Evolutionary conservation across 2,113 vertebrate genomes (phyloP), one percentile per base, ranked within the genome.

Genomic region (Podarcis cretensis): DNA sequence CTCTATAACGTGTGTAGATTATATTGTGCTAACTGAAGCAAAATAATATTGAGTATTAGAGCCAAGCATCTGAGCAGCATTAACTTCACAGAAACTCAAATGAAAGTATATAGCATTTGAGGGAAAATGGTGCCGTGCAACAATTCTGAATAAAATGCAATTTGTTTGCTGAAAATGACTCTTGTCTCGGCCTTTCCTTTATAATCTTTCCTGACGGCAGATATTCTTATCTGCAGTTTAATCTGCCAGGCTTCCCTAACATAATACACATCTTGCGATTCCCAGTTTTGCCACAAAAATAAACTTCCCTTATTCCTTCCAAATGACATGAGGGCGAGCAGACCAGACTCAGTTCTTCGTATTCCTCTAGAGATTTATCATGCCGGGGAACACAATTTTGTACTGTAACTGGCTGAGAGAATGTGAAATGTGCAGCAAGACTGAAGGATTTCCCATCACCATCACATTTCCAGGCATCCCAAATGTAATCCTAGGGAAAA

Each of bases 201-300:
- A 93, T 20, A 59, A 83, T 92, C n/a, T 63, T 71, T 87, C 76
- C 78, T 90, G 91, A 93, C n/a, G 14, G 93, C 85, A 69, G 93
- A 93, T 93, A 93, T 92, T 90, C 37, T 93, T 94, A 93, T 92
- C 90, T 81, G 89, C 80, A 80, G 90, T 94, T 95, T 93, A 78
- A 92, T 94, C 91, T 94, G 88, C 89, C 82, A 92, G 92, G 84
- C 90, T 74, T 86, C 32, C 90, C 82, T 94, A 77, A 92, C 69
- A 92, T 91, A 91, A 81, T 90, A 85, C 35, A 69, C 74, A 87
- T 83, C 21, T 91, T 90, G 57, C 85, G 84, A 90, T 94, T 95
- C 94, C 73, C 88, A 93, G 80, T 94, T 95, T 95, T 93, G 91
- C 88, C 90, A 84, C 88, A 80, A 92, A 89, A 94, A 93, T 94